Conservation (phyloP, 2,888 invertebrate genomes). For the Allophyes oxyacanthae region DNA sequence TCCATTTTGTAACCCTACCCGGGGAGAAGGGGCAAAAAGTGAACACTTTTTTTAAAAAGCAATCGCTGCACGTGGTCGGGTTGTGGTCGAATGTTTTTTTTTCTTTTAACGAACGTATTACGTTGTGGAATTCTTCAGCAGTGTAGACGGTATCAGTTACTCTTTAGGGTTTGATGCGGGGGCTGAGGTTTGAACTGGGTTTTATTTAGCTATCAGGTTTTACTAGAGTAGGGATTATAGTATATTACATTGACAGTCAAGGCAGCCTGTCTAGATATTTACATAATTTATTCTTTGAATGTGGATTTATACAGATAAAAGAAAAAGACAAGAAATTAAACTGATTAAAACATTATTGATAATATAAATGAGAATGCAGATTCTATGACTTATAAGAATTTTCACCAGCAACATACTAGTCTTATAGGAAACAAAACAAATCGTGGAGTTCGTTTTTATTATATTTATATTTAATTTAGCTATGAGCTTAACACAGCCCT, state of each 20-base stretch:
- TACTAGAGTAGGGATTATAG: neutral
- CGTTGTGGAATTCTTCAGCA: conserved; percentile 80
- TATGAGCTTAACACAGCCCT: too few relatives aligned
- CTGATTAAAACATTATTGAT: too few relatives aligned
- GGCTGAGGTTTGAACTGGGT: conserved; percentile 50
- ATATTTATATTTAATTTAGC: too few relatives aligned
- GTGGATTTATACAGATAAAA: neutral
- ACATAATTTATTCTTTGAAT: too few relatives aligned
- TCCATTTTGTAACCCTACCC: conserved; percentile 86
- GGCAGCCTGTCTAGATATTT: neutral
- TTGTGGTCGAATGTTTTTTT: conserved; percentile 84
- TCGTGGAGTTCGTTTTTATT: too few relatives aligned
- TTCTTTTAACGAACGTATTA: conserved; percentile 82
- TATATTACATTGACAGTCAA: too few relatives aligned
- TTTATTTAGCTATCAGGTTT: conserved; percentile 30
- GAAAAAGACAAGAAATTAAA: neutral
- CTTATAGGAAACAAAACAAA: too few relatives aligned
- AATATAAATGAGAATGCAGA: too few relatives aligned
- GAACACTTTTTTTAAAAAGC: conserved; percentile 75
- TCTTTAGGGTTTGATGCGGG: conserved; percentile 46
- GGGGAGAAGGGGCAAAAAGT: conserved; percentile 80
- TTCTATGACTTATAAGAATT: too few relatives aligned
- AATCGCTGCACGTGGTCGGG: conserved; percentile 86
- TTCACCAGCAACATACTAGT: too few relatives aligned
- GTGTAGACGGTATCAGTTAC: conserved; percentile 74